Evolutionary conservation across 2,888 invertebrate genomes (phyloP).

Genomic region (Phengaris arion): DNA sequence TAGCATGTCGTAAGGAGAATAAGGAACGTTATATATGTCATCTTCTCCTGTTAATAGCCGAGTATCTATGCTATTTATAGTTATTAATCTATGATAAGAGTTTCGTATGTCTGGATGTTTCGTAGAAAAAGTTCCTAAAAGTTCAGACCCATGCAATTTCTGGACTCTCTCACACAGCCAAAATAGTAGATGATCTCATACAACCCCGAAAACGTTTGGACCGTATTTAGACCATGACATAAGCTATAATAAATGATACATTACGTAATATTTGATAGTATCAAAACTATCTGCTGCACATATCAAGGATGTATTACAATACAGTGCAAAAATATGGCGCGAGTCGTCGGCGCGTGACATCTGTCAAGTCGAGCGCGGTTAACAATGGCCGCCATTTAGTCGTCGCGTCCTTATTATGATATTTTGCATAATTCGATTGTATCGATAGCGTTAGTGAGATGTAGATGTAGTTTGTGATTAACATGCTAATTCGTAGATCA

Average conservation of each 20-base stretch:
- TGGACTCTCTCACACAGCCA: too few relatives aligned
- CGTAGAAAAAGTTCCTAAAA: too few relatives aligned
- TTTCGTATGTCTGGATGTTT: too few relatives aligned
- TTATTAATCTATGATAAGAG: too few relatives aligned
- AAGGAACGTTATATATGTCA: too few relatives aligned
- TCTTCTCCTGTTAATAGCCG: too few relatives aligned
- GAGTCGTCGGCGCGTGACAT: conserved; percentile 22
- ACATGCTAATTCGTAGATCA: not conserved
- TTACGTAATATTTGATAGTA: conserved; percentile 16
- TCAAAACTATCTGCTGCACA: conserved; percentile 25
- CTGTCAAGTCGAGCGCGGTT: conserved; percentile 18
- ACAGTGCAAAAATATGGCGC: conserved; percentile 26
- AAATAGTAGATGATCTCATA: not conserved
- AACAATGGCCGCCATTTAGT: conserved; percentile 23
- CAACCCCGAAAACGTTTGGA: not conserved
- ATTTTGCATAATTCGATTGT: conserved; percentile 23
- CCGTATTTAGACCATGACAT: conserved; percentile 3
- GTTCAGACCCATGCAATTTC: too few relatives aligned
- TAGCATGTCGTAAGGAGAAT: too few relatives aligned
- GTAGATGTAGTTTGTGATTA: conserved; percentile 22
- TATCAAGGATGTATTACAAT: conserved; percentile 22
- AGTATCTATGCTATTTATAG: too few relatives aligned
- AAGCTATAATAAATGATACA: not conserved
- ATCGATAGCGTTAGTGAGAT: not conserved
- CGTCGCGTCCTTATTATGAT: conserved; percentile 17